Percentiles rank a stretch among this genome's conserved stretches.
Conservation (phyloP, 2,888 invertebrate genomes). For the Blomia tropicalis region DNA sequence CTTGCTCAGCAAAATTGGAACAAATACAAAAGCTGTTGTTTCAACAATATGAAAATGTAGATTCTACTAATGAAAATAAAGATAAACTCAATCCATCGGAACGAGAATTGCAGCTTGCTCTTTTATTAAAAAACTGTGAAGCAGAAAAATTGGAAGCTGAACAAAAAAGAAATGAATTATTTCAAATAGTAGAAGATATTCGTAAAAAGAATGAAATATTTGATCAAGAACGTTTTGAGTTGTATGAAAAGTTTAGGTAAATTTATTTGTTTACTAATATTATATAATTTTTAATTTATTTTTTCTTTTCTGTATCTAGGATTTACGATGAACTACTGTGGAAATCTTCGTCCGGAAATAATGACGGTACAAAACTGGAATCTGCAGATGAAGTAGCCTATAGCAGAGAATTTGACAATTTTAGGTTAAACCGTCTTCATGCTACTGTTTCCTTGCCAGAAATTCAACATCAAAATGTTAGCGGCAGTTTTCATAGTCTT, state of each 20-base stretch:
- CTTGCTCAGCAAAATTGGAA: constrained; percentile 64
- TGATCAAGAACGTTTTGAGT: background rate
- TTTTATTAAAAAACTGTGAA: background rate
- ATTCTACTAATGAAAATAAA: background rate
- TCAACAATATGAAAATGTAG: constrained; percentile 32
- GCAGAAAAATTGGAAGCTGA: background rate
- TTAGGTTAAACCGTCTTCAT: background rate
- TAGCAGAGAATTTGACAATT: background rate
- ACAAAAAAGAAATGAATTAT: background rate
- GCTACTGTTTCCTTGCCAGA: background rate
- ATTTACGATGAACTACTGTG: background rate
- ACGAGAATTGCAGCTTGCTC: background rate
- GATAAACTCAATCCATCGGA: background rate
- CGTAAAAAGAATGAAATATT: background rate
- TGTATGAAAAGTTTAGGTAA: constrained; percentile 11
- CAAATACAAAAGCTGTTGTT: constrained; percentile 56
- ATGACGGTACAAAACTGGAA: background rate
- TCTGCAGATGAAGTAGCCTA: background rate
- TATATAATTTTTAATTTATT: background rate
- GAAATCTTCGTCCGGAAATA: background rate
- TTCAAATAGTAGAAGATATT: background rate
- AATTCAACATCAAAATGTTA: background rate
- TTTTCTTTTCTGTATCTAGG: background rate
- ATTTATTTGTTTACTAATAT: background rate
- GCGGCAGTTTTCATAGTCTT: constrained; percentile 9